A percentile compares a stretch with the other conserved stretches of the same genome.
Conservation (phyloP, 2,113 vertebrate genomes). For the Shinisaurus crocodilurus region DNA sequence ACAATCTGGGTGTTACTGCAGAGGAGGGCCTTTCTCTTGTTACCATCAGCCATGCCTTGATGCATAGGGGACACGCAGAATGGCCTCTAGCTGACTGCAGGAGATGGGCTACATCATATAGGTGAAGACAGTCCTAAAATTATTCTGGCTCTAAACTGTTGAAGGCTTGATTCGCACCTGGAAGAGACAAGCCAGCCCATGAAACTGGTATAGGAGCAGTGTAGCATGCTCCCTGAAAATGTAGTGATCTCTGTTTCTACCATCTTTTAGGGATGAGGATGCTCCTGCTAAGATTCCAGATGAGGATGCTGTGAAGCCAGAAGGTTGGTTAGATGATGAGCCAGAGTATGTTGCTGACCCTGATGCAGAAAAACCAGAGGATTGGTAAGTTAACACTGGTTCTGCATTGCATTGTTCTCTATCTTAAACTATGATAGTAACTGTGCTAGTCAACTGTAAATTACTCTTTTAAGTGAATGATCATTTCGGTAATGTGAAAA, state of each 20-base stretch:
- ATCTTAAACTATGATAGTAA: background rate
- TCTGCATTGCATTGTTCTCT: background rate
- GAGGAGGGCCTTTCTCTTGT: no score
- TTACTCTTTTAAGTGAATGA: background rate
- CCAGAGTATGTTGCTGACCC: slow-evolving; percentile 93
- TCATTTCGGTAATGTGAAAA: background rate
- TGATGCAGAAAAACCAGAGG: slow-evolving; percentile 93
- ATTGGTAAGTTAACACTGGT: slow-evolving; percentile 82
- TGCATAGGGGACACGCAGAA: background rate
- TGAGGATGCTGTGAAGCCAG: slow-evolving; percentile 92
- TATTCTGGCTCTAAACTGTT: background rate
- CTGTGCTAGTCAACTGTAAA: background rate
- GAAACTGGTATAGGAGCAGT: background rate
- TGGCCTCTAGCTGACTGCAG: background rate
- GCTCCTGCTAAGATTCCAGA: slow-evolving; percentile 93
- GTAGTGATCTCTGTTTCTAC: slow-evolving; percentile 14
- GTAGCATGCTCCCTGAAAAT: background rate
- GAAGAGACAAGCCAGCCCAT: background rate
- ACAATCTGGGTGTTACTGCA: no score
- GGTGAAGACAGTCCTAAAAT: background rate
- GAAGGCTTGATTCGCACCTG: background rate
- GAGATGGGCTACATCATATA: background rate
- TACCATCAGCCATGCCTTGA: background rate
- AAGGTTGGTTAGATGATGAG: slow-evolving; percentile 96
- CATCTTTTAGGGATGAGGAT: slow-evolving; percentile 90